Percentiles rank a stretch among this genome's conserved stretches.
These are phyloP conservation scores for Motacilla alba DNA, from an alignment of 2,113 vertebrate genomes.

Conservation along the genomic window DNA sequence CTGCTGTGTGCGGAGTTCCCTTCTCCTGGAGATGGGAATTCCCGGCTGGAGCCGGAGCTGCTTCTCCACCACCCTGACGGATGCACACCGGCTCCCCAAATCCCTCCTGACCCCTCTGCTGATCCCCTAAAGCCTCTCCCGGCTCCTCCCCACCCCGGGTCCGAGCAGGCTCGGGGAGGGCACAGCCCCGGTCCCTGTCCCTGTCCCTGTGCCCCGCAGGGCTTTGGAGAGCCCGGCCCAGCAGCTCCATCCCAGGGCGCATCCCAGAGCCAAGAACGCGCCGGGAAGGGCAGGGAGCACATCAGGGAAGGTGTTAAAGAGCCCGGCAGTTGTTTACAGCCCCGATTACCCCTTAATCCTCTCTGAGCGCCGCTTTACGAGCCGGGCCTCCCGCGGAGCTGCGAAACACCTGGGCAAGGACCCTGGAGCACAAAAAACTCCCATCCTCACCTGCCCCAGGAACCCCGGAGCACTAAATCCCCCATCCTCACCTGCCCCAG, in stretches of 20 bases:
- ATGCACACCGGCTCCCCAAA: background rate
- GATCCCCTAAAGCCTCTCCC: background rate
- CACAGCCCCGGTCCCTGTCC: too few relatives aligned
- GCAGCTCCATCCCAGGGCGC: background rate
- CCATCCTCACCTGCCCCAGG: too few relatives aligned
- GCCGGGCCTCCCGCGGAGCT: background rate
- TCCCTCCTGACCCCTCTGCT: background rate
- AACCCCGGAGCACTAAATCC: too few relatives aligned
- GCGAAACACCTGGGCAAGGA: background rate
- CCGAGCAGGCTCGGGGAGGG: too few relatives aligned
- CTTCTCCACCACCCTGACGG: rapidly evolving
- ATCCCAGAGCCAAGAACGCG: background rate
- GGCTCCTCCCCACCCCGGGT: background rate
- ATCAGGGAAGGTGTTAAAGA: slow-evolving; percentile 26
- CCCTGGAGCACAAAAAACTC: too few relatives aligned
- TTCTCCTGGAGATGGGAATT: background rate
- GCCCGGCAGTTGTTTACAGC: slow-evolving; percentile 37
- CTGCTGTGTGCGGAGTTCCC: rapidly evolving
- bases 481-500: background rate
- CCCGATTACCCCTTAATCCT: slow-evolving; percentile 26
- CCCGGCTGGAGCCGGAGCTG: rapidly evolving
- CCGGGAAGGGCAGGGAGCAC: background rate
- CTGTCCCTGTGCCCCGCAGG: background rate
- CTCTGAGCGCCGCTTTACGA: background rate
- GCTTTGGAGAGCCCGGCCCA: background rate